Evolutionary conservation across 2,888 invertebrate genomes (phyloP), one percentile per base, ranked within the genome.

Genomic region (Prosopocoilus inquinatus): DNA sequence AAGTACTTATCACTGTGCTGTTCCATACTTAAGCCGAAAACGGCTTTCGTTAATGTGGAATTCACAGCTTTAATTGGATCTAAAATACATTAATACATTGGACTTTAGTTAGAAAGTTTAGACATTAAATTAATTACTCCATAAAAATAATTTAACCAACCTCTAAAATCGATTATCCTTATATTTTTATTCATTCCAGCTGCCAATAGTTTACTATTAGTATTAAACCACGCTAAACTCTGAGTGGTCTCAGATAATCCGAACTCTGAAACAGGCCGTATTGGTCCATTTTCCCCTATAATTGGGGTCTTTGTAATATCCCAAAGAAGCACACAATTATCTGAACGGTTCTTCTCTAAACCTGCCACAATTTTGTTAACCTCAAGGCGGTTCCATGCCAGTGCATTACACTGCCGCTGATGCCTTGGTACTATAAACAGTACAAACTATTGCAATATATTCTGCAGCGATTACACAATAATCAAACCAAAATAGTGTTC

Each of bases 141-240:
- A 45, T 11, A 51, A 20, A 48, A 49, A 43, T 48, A 48, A 44
- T 53, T 50, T 38, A 38, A 32, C 67, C 69, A 76, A 93, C 95
- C 94, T 83, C 96, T 81, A 3, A 95, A 82, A 78, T 96, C 96
- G 71, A 91, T 90, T 34, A 96, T 82, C 76, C 92, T 91, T 41
- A 97, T 85, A 67, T 88, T 86, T 69, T 95, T 95, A 67, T 93
- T 95, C 83, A 94, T 90, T 45, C 95, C 95, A n/a, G 92, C 88
- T 1, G 93, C 85, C 33, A 96, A 81, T 2, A 89, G 85, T 64
- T 89, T 86, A 50, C 86, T 83, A 56, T 88, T 85, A 62, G 84
- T 84, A 62, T 85, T 81, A 56, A 90, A 88, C 96, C 96, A 96
- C 38, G 90, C 84, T 28, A 95, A 80, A 3, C 91, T 91, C 76